Conservation (phyloP, 2,113 vertebrate species). For the Clarias batrachus region DNA sequence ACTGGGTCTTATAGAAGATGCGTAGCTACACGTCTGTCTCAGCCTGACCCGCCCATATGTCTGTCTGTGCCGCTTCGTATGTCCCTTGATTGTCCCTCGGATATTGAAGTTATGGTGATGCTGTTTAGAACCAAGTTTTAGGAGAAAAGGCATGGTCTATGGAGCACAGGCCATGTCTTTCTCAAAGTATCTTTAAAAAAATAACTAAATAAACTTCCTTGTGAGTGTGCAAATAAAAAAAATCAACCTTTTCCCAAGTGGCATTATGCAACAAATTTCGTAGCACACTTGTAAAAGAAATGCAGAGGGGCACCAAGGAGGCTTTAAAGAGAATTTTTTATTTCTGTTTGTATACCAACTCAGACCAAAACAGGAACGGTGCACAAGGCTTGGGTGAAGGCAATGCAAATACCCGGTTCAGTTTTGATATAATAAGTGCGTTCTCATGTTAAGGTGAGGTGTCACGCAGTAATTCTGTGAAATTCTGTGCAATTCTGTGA, state of each 20-base stretch:
- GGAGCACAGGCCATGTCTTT: background rate
- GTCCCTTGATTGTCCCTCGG: background rate
- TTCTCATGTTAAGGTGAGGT: background rate
- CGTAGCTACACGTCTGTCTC: background rate
- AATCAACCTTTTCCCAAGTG: slow-evolving; percentile 16
- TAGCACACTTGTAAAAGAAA: slow-evolving; percentile 37
- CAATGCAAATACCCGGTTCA: slow-evolving; percentile 25
- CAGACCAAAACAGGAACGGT: slow-evolving; percentile 65
- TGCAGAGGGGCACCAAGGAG: slow-evolving; percentile 50
- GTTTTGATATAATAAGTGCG: background rate
- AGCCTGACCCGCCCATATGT: slow-evolving; percentile 8
- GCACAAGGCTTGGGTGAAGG: slow-evolving; percentile 58
- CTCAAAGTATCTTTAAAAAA: background rate
- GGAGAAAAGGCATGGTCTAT: background rate
- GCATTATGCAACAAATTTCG: slow-evolving; percentile 3
- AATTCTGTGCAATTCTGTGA: background rate
- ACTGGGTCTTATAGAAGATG: background rate
- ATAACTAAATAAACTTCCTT: background rate
- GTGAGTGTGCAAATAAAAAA: background rate
- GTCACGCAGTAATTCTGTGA: background rate
- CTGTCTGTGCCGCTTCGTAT: background rate
- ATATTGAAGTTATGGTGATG: background rate
- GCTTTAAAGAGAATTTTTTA: slow-evolving; percentile 83
- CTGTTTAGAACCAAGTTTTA: background rate
- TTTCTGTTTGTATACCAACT: slow-evolving; percentile 75